phyloP scores from a whole-genome alignment of 2,797 vertebrate genomes.

The Remorina albescens region DNA sequence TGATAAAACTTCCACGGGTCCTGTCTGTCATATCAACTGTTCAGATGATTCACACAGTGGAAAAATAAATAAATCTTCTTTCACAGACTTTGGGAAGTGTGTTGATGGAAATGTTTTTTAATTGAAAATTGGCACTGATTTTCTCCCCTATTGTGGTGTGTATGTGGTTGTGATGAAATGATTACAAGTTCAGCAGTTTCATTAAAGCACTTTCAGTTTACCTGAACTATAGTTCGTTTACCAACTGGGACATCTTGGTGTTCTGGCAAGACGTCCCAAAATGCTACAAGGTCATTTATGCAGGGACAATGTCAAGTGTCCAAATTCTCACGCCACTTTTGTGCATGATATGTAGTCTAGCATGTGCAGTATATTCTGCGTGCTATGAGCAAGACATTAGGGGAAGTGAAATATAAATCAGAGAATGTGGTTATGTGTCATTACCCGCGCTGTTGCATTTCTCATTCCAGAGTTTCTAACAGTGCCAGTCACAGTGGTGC shows the following conservation, averaged over 20 bases:
- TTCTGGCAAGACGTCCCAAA: neutral
- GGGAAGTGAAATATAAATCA: constrained; percentile 4
- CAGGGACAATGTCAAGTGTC: neutral
- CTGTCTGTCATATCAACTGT: constrained; percentile 50
- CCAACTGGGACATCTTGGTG: neutral
- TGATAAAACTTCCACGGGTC: constrained; percentile 38
- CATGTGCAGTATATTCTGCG: neutral
- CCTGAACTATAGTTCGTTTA: neutral
- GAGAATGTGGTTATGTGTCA: constrained; percentile 4
- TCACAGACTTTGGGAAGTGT: constrained; percentile 27
- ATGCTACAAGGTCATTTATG: neutral
- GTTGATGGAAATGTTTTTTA: neutral
- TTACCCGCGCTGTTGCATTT: constrained; percentile 11
- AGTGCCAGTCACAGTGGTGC: constrained; percentile 8
- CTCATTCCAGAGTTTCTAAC: constrained; percentile 12
- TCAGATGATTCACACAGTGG: constrained; percentile 42
- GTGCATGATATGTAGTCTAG: neutral
- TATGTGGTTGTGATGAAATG: neutral
- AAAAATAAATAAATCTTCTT: constrained; percentile 11
- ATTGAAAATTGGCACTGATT: constrained; percentile 14
- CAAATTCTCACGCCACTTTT: neutral
- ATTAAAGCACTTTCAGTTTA: neutral
- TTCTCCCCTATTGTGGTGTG: neutral
- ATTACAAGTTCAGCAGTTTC: neutral
- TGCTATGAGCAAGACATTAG: constrained; percentile 3